phyloP scores from a whole-genome alignment of 2,113 vertebrate species.

The Myrmophylax atrothorax region DNA sequence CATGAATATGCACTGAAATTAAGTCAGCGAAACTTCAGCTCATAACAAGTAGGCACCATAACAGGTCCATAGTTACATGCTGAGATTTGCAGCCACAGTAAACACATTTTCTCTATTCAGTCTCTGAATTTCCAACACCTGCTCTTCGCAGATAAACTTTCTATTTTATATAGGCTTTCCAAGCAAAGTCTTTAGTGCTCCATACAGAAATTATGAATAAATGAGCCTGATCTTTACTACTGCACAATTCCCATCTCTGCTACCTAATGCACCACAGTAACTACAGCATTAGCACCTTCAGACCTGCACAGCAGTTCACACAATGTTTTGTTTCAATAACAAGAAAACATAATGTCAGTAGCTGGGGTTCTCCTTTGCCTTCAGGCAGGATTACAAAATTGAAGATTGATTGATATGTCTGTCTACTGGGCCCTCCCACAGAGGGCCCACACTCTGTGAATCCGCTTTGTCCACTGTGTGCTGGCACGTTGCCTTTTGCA shows the following conservation, averaged over 20 bases:
- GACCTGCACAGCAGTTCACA: neutral
- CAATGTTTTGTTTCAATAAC: neutral
- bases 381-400: neutral
- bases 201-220: neutral
- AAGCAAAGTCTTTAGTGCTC: neutral
- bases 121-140: neutral
- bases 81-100: neutral
- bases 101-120: neutral
- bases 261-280: neutral
- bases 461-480: rapidly evolving
- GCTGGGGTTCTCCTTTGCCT: neutral
- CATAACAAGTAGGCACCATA: neutral
- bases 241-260: neutral
- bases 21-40: neutral
- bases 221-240: neutral
- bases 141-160: neutral
- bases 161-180: neutral
- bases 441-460: neutral
- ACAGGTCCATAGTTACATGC: neutral
- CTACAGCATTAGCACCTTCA: neutral
- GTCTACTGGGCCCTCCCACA: neutral
- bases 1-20: neutral
- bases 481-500: rapidly evolving
- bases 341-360: neutral
- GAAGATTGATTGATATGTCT: neutral